These are phyloP conservation scores for Tor tambroides DNA, from an alignment of 2,113 vertebrate species.

Conservation along the genomic window DNA sequence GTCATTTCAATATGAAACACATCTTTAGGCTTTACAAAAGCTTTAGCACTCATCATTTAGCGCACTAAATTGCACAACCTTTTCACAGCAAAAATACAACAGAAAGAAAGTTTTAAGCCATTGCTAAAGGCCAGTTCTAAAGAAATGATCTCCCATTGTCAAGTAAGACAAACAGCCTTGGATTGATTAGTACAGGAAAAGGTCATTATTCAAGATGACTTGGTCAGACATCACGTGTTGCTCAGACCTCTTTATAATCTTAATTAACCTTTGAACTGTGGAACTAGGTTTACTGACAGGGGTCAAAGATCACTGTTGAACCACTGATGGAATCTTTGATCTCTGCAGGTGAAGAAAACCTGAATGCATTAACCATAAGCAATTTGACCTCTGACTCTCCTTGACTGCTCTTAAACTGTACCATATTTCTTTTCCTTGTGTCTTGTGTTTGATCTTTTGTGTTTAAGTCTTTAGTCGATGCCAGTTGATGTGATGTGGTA, in stretches of 20 bases:
- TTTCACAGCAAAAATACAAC: neutral
- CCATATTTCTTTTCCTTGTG: neutral
- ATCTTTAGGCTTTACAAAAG: neutral
- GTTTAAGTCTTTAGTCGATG: neutral
- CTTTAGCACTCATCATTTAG: neutral
- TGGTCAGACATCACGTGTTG: neutral
- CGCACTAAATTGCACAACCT: neutral
- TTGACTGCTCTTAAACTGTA: constrained; percentile 4
- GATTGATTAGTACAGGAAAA: neutral
- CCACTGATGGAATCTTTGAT: constrained; percentile 34
- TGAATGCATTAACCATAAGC: neutral
- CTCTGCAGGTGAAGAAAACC: constrained; percentile 23
- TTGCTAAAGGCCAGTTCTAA: neutral
- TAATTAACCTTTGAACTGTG: constrained; percentile 53
- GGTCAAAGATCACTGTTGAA: constrained; percentile 20
- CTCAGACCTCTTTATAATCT: constrained; percentile 15
- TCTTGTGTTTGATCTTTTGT: neutral
- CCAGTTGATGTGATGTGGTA: neutral
- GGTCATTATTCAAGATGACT: neutral
- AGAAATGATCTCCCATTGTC: neutral
- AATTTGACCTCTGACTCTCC: neutral
- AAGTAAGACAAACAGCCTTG: neutral
- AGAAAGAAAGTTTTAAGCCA: neutral
- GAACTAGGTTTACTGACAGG: constrained; percentile 33
- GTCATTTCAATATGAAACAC: neutral